Conservation (phyloP, 2,797 vertebrate species). For the Cuculus canorus region DNA sequence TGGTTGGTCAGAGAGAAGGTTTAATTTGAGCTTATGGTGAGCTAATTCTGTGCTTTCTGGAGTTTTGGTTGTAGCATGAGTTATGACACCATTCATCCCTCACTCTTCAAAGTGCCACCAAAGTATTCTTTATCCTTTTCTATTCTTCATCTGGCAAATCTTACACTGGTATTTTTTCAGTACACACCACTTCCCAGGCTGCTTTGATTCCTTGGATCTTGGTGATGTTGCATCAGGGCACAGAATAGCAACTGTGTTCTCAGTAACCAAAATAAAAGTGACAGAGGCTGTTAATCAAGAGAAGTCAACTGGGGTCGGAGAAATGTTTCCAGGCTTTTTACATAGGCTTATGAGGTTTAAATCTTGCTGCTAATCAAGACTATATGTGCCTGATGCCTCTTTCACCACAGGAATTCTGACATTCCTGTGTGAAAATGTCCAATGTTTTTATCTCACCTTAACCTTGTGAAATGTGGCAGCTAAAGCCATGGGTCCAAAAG, state of each 20-base stretch:
- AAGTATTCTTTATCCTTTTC: background rate
- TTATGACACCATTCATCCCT: background rate
- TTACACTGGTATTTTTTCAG: background rate
- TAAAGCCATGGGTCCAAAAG: background rate
- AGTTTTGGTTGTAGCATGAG: background rate
- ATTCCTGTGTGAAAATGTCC: background rate
- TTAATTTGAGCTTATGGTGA: background rate
- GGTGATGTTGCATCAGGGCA: slow-evolving; percentile 6
- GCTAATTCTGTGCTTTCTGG: background rate
- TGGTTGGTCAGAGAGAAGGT: background rate
- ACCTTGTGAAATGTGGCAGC: background rate
- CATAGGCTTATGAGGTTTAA: background rate
- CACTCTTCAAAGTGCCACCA: background rate
- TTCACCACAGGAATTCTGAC: background rate
- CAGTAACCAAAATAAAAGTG: slow-evolving; percentile 43
- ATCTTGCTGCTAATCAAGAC: background rate
- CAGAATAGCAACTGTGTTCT: slow-evolving; percentile 4
- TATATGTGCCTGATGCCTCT: background rate
- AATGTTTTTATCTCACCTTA: background rate
- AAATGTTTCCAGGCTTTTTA: slow-evolving; percentile 8
- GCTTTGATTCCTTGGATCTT: background rate
- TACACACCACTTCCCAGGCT: background rate
- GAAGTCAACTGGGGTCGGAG: background rate
- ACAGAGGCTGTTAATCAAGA: slow-evolving; percentile 18
- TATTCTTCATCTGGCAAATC: background rate